phyloP scores from a whole-genome alignment of 53 echinoderm and acorn worm species.

The Astropecten irregularis region DNA sequence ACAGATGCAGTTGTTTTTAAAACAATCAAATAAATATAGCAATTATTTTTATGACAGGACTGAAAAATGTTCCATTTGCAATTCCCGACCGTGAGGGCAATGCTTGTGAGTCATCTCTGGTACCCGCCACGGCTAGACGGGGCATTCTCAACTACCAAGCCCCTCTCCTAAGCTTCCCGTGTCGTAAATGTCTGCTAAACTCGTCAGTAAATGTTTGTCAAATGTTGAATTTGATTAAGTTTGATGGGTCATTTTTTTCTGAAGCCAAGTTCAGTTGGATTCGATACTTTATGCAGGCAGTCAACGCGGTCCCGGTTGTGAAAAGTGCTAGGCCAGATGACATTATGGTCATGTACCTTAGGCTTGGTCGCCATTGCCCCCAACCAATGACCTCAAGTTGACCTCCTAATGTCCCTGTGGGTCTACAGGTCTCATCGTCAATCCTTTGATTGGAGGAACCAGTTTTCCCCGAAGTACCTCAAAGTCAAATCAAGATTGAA shows the following conservation, averaged over 20 bases:
- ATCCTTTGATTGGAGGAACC: conserved; percentile 1
- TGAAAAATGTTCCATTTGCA: too few species aligned
- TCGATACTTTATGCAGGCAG: too few species aligned
- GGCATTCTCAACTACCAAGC: neutral
- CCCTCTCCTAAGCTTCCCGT: neutral
- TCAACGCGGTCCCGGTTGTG: too few species aligned
- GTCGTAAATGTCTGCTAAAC: conserved; percentile 25
- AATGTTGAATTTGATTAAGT: conserved; percentile 50
- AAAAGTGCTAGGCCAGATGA: too few species aligned
- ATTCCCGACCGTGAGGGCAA: too few species aligned
- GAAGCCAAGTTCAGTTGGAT: neutral
- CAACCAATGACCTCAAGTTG: conserved; percentile 31
- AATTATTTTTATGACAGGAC: too few species aligned
- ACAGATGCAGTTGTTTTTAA: too few species aligned
- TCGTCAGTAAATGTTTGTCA: conserved; percentile 46
- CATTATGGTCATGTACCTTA: conserved; percentile 17
- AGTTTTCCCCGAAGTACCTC: neutral
- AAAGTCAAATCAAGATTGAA: neutral
- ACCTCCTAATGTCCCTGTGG: conserved; percentile 28
- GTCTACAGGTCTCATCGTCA: neutral
- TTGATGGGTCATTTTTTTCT: conserved; percentile 36
- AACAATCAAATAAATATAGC: too few species aligned
- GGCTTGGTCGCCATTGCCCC: conserved; percentile 16
- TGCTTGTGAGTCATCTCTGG: neutral
- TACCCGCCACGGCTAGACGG: neutral